Evolutionary conservation across 2,888 invertebrate species (phyloP).

Genomic region (Hermaeophaga mercurialis): DNA sequence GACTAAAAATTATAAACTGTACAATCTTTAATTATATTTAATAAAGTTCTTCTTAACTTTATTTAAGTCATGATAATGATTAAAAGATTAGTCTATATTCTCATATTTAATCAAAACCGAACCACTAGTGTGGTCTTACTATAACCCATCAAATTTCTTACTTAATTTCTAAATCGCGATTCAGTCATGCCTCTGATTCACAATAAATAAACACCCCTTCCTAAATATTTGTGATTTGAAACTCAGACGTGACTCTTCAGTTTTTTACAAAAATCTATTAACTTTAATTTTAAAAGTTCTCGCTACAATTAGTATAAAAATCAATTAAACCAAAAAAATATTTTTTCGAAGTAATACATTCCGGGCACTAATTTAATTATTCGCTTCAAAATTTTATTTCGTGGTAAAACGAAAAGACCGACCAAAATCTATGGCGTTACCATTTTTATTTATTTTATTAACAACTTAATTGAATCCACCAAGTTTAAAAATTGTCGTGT

Average conservation of each 20-base stretch:
- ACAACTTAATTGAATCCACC: constrained; percentile 34
- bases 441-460: constrained; percentile 30
- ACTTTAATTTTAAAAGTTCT: constrained; percentile 26
- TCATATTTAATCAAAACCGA: too few species aligned
- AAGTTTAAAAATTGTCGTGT: constrained; percentile 31
- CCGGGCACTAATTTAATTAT: constrained; percentile 22
- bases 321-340: constrained; percentile 23
- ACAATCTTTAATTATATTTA: too few species aligned
- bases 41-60: too few species aligned
- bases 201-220: background rate
- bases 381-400: constrained; percentile 23
- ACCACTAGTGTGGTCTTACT: background rate
- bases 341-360: constrained; percentile 9
- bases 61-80: too few species aligned
- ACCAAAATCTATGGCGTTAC: constrained; percentile 14
- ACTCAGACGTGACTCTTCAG: background rate
- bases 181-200: background rate
- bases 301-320: constrained; percentile 29
- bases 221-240: background rate
- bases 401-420: constrained; percentile 24
- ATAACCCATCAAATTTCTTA: background rate
- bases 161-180: background rate
- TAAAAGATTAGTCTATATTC: too few species aligned
- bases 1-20: too few species aligned
- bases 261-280: constrained; percentile 21